These are phyloP conservation scores for Seladonia tumulorum DNA, from an alignment of 2,888 invertebrate genomes.

Conservation along the genomic window DNA sequence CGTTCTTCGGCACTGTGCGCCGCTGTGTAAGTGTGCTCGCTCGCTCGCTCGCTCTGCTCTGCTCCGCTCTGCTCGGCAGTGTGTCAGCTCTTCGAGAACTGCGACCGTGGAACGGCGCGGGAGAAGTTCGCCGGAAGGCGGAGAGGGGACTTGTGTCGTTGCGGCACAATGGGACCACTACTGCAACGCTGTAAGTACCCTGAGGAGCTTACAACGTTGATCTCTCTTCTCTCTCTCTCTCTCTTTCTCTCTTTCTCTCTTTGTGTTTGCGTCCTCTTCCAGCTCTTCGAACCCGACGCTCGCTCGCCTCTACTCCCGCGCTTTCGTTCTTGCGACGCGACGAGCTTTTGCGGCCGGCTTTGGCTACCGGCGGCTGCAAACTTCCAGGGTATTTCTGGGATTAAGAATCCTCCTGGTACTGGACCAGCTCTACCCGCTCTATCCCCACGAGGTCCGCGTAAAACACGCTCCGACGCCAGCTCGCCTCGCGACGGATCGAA, in stretches of 20 bases:
- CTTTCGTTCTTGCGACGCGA: conserved; percentile 59
- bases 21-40: conserved; percentile 32
- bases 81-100: conserved; percentile 56
- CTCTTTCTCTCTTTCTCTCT: conserved; percentile 14
- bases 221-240: conserved; percentile 50
- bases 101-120: conserved; percentile 52
- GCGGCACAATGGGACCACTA: conserved; percentile 78
- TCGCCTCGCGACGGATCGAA: neutral
- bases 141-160: conserved; percentile 72
- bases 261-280: neutral
- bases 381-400: conserved; percentile 66
- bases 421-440: neutral
- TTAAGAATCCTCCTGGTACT: conserved; percentile 64
- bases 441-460: conserved; percentile 32
- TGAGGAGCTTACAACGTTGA: conserved; percentile 70
- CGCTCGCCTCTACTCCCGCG: conserved; percentile 27
- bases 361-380: conserved; percentile 40
- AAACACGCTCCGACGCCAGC: conserved; percentile 17
- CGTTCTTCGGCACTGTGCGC: conserved; percentile 11
- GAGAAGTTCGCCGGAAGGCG: conserved; percentile 66
- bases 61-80: conserved; percentile 33
- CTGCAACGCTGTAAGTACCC: conserved; percentile 77
- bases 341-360: conserved; percentile 63
- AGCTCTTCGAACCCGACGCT: conserved; percentile 12
- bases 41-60: neutral